A percentile compares a stretch with the other conserved stretches of the same genome.
Conservation (phyloP, 2,888 invertebrate species). For the Pachliopta kotzebuea region DNA sequence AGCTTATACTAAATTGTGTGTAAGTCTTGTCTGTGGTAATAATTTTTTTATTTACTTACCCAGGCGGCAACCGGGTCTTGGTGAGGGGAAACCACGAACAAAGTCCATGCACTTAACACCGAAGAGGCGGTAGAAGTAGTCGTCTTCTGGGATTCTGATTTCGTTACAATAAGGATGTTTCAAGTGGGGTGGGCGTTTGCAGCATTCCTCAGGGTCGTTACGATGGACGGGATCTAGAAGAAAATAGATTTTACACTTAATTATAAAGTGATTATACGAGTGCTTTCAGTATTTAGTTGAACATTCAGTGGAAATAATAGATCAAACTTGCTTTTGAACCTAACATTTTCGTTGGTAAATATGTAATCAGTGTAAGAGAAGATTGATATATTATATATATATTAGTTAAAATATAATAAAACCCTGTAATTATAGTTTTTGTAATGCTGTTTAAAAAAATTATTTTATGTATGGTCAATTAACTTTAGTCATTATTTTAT, state of each 20-base stretch:
- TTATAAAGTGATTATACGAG: neutral
- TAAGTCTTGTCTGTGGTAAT: neutral
- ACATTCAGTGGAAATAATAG: neutral
- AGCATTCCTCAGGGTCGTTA: constrained; percentile 95
- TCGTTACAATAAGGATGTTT: constrained; percentile 96
- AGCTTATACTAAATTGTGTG: neutral
- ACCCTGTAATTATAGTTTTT: neutral
- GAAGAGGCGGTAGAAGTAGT: constrained; percentile 93
- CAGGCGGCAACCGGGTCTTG: constrained; percentile 92
- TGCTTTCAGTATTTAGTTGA: neutral
- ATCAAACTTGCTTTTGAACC: neutral
- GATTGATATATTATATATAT: neutral
- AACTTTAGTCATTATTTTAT: neutral
- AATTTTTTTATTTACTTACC: constrained; percentile 73
- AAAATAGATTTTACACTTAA: neutral
- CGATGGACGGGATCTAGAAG: constrained; percentile 88
- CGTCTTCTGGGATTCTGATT: constrained; percentile 92
- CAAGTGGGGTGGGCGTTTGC: constrained; percentile 88
- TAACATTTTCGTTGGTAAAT: neutral
- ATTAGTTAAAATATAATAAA: neutral
- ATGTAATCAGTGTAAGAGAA: neutral
- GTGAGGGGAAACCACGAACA: constrained; percentile 92
- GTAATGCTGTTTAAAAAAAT: neutral
- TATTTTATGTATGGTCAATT: neutral
- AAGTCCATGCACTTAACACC: constrained; percentile 94